phyloP scores from a whole-genome alignment of 2,113 vertebrate species.

The Atractosteus spatula region DNA sequence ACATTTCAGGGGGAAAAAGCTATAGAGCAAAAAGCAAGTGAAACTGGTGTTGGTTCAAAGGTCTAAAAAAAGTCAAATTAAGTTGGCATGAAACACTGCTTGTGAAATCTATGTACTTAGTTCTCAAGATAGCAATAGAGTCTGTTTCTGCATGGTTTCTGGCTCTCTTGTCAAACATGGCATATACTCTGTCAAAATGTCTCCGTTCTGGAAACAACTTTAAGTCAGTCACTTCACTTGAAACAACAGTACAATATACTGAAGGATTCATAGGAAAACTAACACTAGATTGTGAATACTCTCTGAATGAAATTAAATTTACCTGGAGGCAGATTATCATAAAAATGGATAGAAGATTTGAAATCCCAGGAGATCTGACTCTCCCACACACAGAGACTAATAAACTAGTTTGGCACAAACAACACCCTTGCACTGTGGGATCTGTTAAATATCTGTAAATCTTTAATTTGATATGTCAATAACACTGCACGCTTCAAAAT shows the following conservation, averaged over 20 bases:
- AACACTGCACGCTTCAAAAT: slow-evolving; percentile 37
- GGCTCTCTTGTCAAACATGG: no score
- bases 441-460: slow-evolving; percentile 37
- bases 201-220: slow-evolving; percentile 8
- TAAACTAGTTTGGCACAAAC: slow-evolving; percentile 32
- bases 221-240: not conserved
- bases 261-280: slow-evolving; percentile 13
- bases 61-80: no score
- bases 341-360: slow-evolving; percentile 20
- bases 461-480: slow-evolving; percentile 52
- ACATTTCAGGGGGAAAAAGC: no score
- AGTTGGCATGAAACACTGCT: no score
- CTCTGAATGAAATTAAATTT: slow-evolving; percentile 25
- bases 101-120: no score
- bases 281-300: slow-evolving; percentile 16
- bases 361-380: slow-evolving; percentile 26
- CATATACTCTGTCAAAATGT: not conserved
- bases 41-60: no score
- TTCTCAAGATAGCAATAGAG: no score
- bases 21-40: no score
- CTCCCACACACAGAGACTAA: slow-evolving; percentile 48
- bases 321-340: slow-evolving; percentile 49
- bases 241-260: not conserved
- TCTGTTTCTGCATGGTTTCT: no score
- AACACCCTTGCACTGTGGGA: slow-evolving; percentile 33